Percentiles rank a stretch among this genome's conserved stretches.
phyloP scores from a whole-genome alignment of 2,113 vertebrate species.

The Sporophila hypoxantha region DNA sequence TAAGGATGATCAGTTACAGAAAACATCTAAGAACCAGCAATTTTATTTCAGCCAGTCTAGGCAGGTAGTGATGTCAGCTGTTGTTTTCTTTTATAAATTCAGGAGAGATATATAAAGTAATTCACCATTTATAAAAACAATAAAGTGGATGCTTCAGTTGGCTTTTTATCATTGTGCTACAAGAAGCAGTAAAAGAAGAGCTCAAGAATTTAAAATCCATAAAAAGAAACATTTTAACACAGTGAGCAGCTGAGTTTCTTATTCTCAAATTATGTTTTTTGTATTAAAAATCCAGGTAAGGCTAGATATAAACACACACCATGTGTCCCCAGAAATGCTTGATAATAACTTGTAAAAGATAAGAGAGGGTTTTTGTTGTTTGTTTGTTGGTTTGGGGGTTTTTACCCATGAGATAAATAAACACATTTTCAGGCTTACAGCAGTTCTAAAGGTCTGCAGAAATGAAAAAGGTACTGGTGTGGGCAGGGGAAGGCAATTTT shows the following conservation, averaged over 20 bases:
- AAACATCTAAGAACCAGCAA: not conserved
- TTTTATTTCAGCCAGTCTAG: not conserved
- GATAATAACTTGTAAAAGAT: not conserved
- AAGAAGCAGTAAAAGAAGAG: not conserved
- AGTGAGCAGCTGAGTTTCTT: not conserved
- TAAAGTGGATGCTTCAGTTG: not conserved
- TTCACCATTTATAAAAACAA: not conserved
- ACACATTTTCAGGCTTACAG: not conserved
- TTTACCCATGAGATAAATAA: not conserved
- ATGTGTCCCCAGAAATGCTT: not conserved
- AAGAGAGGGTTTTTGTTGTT: accelerated
- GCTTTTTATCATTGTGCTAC: not conserved
- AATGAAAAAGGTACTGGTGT: not conserved
- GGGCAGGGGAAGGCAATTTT: not conserved
- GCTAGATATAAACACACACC: not conserved
- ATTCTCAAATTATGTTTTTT: not conserved
- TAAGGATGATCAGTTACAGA: not conserved
- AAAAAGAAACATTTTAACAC: not conserved
- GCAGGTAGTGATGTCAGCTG: not conserved
- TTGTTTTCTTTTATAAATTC: not conserved
- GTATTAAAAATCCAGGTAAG: not conserved
- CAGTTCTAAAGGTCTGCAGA: not conserved
- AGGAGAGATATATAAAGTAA: not conserved
- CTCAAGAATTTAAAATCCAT: not conserved
- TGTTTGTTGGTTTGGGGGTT: not conserved